These are phyloP conservation scores for Myotis davidii DNA, from an alignment of 2,113 vertebrate species.

Conservation along the genomic window DNA sequence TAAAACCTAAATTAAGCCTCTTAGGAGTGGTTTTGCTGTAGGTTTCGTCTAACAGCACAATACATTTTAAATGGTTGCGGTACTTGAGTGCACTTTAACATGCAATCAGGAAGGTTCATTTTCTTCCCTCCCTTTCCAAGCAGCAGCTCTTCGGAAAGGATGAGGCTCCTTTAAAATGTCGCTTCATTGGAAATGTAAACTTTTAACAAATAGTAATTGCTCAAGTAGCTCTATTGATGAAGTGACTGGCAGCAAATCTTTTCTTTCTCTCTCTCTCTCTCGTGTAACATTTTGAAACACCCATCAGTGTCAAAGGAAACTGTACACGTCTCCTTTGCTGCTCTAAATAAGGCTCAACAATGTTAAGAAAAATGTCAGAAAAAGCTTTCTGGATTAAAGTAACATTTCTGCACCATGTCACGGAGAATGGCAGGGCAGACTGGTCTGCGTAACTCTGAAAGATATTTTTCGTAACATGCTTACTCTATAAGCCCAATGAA, in stretches of 20 bases:
- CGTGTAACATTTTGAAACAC: conserved; percentile 80
- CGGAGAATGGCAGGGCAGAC: conserved; percentile 70
- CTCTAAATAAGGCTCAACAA: conserved; percentile 85
- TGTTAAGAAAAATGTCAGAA: conserved; percentile 82
- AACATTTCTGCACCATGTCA: conserved; percentile 85
- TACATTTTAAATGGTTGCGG: conserved; percentile 73
- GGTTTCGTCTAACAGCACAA: conserved; percentile 77
- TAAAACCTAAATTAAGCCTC: conserved; percentile 85
- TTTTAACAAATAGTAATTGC: conserved; percentile 79
- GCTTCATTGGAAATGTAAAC: conserved; percentile 83
- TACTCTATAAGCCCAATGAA: conserved; percentile 67
- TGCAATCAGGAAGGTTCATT: not conserved
- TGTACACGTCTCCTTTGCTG: conserved; percentile 77
- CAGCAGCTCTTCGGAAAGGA: not conserved
- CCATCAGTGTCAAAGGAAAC: conserved; percentile 86
- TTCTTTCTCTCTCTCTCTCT: conserved; percentile 11
- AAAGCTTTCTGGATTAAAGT: conserved; percentile 84
- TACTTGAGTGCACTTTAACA: not conserved
- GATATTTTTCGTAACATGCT: conserved; percentile 74
- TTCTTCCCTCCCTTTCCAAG: conserved; percentile 33
- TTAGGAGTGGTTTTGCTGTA: conserved; percentile 73
- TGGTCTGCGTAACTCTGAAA: conserved; percentile 81
- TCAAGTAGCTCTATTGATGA: conserved; percentile 53
- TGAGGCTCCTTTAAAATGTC: conserved; percentile 67
- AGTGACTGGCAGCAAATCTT: conserved; percentile 81